Conservation (phyloP, 1,140 invertebrate genomes). For the Drosophila repleta region DNA sequence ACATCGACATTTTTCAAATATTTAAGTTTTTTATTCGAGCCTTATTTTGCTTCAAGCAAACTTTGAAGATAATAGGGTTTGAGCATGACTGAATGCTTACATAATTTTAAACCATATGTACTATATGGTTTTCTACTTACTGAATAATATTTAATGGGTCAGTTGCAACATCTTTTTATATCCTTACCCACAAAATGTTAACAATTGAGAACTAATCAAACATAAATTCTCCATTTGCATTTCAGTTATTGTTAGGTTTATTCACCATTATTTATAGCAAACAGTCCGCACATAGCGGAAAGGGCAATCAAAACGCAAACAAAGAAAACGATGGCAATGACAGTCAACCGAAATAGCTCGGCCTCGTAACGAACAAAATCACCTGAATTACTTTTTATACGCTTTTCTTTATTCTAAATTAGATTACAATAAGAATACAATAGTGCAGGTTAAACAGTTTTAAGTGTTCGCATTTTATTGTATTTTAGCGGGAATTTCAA, state of each 20-base stretch:
- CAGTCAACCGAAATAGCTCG: conserved; percentile 19
- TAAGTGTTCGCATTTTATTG: conserved; percentile 62
- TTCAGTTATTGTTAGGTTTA: conserved; percentile 24
- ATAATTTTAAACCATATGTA: no score
- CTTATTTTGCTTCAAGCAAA: no score
- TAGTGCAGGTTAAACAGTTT: conserved; percentile 33
- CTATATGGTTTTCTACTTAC: no score
- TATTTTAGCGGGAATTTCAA: conserved; percentile 88
- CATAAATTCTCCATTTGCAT: conserved; percentile 1
- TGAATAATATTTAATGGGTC: no score
- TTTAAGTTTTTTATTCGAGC: no score
- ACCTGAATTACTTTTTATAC: conserved; percentile 38
- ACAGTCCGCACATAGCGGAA: conserved; percentile 29
- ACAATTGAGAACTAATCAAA: neutral
- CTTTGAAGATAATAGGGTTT: no score
- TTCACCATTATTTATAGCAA: conserved; percentile 30
- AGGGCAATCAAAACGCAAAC: conserved; percentile 48
- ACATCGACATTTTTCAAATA: no score
- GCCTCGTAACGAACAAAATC: conserved; percentile 12
- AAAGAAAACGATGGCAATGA: conserved; percentile 37
- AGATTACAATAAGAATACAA: conserved; percentile 63
- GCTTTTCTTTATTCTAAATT: conserved; percentile 59
- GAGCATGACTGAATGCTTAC: no score
- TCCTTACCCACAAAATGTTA: no score
- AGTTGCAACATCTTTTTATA: no score